phyloP scores from a whole-genome alignment of 2,888 invertebrate species.

The Griposia aprilina region DNA sequence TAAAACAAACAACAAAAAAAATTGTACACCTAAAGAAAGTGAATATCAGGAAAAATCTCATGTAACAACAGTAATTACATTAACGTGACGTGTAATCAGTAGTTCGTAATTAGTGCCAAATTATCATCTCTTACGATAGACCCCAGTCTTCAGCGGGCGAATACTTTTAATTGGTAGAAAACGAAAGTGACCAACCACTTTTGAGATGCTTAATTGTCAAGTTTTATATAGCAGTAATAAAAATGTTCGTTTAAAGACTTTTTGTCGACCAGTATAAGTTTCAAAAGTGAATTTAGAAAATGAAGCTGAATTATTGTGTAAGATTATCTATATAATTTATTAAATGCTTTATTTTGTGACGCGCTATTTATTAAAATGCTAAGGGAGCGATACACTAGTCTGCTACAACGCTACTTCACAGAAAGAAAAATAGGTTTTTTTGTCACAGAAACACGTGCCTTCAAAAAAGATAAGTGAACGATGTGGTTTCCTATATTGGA shows the following conservation, averaged over 20 bases:
- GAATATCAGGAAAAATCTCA: slow-evolving; percentile 51
- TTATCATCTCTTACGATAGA: slow-evolving; percentile 59
- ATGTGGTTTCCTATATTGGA: too few relatives aligned
- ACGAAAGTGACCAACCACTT: slow-evolving; percentile 66
- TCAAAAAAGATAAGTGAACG: too few relatives aligned
- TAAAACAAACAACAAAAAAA: neutral
- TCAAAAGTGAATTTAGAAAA: slow-evolving; percentile 16
- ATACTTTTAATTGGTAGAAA: slow-evolving; percentile 73
- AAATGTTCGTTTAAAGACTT: slow-evolving; percentile 24
- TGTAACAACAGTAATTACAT: slow-evolving; percentile 56
- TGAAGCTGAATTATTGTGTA: neutral
- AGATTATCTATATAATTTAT: slow-evolving; percentile 3
- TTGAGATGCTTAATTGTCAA: slow-evolving; percentile 52
- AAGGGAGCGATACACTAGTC: neutral
- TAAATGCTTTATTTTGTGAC: neutral
- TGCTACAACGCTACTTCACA: too few relatives aligned
- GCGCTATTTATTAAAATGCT: neutral
- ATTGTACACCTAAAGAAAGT: slow-evolving; percentile 48
- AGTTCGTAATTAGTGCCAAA: slow-evolving; percentile 61
- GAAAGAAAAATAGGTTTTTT: too few relatives aligned
- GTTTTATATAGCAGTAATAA: slow-evolving; percentile 44
- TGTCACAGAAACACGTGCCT: too few relatives aligned
- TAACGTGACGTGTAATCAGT: slow-evolving; percentile 53
- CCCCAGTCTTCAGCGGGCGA: slow-evolving; percentile 49
- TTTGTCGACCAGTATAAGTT: slow-evolving; percentile 13